Evolutionary conservation across 2,113 vertebrate genomes (phyloP), one percentile per base, ranked within the genome.

Genomic region (Mirounga angustirostris): DNA sequence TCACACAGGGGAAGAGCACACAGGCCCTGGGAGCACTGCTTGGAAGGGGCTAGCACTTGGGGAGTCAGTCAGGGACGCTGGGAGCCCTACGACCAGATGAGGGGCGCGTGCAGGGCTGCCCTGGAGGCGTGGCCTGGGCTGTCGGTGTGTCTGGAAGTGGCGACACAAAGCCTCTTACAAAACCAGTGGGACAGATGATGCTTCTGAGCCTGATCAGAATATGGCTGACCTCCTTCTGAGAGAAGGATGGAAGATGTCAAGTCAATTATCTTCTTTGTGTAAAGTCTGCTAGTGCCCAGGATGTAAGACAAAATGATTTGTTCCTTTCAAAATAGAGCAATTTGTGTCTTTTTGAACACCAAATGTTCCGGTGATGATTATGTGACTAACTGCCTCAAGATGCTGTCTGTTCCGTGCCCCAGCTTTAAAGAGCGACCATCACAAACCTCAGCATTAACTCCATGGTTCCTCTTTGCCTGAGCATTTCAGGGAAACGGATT

Each of bases 241-340:
- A 5, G 26, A 46, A 56, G 46, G 18, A 40, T 5, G 8, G 56
- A 40, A 65, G 89, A 63, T 24, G 56, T 56, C 50, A 58, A 56
- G 78, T 30, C 61, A 88, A 46, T 65, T 69, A 18, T 52, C 50
- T 91, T 54, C 43, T 28, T 52, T 65, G 4, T 36, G 8, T 63
- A 36, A 93, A 80, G 61, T 52, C 59, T 59, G 81, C 65, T 58
- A 74, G 79, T 71, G 40, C 69, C 84, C 30, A 63, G 69, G 36
- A 46, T 1, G 46, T 2, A 33, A 91, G 78, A 86, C 10, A 56
- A 80, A 93, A 94, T 52, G 54, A 63, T 93, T 52, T 56, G 65
- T 93, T 61, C 79, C 67, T 93, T 88, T 93, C 71, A 59, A 61
- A 91, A 81, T 4, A 36, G 56, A 71, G 76, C 43, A 59, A 19